These are phyloP conservation scores for Eciton burchellii DNA, from an alignment of 1,140 invertebrate species.

Conservation along the genomic window DNA sequence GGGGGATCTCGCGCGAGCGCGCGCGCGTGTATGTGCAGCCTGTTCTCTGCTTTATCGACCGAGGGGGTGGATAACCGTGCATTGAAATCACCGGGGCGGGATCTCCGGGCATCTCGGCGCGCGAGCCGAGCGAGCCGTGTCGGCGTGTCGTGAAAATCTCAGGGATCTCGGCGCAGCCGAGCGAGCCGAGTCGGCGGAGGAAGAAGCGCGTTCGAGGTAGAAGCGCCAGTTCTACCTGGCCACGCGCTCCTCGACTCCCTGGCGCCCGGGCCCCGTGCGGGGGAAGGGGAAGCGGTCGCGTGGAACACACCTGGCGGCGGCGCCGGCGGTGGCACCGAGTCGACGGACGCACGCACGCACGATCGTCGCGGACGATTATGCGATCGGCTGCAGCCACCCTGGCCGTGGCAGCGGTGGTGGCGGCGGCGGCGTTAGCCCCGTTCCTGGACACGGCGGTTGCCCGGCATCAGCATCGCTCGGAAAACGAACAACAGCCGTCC, in stretches of 20 bases:
- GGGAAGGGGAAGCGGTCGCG: constrained; percentile 16
- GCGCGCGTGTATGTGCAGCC: neutral
- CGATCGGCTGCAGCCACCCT: constrained; percentile 77
- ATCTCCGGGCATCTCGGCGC: constrained; percentile 47
- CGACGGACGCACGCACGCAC: too few species aligned
- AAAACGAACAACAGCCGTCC: constrained; percentile 80
- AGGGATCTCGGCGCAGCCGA: constrained; percentile 55
- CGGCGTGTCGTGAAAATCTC: constrained; percentile 62
- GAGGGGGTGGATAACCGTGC: constrained; percentile 43
- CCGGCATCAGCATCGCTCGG: constrained; percentile 79
- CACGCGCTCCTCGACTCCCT: too few species aligned
- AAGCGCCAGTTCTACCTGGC: too few species aligned
- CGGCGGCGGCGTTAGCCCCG: constrained; percentile 68
- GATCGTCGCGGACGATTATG: constrained; percentile 75
- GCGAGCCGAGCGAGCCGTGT: neutral
- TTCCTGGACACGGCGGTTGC: constrained; percentile 71
- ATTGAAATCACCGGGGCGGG: constrained; percentile 37
- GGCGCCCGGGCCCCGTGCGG: constrained; percentile 34
- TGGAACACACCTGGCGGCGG: constrained; percentile 74
- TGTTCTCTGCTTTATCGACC: constrained; percentile 29
- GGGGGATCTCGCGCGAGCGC: neutral
- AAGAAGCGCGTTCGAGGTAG: too few species aligned
- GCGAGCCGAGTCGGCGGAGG: too few species aligned
- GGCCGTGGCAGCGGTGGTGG: constrained; percentile 67
- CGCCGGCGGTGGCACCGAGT: constrained; percentile 68